A percentile compares a stretch with the other conserved stretches of the same genome.
Evolutionary conservation across 2,113 vertebrate species (phyloP).

Genomic region (Oryctolagus cuniculus): mOryCun1.1 NC_091440.1:95504501-95505000

Average conservation of each 20-base stretch:
- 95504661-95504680: neutral
- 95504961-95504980: neutral
- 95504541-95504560: no score
- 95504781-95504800: neutral
- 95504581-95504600: no score
- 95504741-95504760: neutral
- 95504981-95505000: neutral
- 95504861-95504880: neutral
- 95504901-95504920: neutral
- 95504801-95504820: neutral
- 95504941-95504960: neutral
- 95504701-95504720: neutral
- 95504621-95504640: no score
- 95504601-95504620: no score
- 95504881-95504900: neutral
- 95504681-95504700: neutral
- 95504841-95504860: neutral
- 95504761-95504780: neutral
- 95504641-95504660: no score
- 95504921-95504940: neutral
- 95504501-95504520: no score
- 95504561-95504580: no score
- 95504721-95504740: neutral
- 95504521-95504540: no score
- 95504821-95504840: neutral